A percentile compares a stretch with the other conserved stretches of the same genome.
phyloP scores from a whole-genome alignment of 2,113 vertebrate genomes.

The Raphicerus campestris region DNA sequence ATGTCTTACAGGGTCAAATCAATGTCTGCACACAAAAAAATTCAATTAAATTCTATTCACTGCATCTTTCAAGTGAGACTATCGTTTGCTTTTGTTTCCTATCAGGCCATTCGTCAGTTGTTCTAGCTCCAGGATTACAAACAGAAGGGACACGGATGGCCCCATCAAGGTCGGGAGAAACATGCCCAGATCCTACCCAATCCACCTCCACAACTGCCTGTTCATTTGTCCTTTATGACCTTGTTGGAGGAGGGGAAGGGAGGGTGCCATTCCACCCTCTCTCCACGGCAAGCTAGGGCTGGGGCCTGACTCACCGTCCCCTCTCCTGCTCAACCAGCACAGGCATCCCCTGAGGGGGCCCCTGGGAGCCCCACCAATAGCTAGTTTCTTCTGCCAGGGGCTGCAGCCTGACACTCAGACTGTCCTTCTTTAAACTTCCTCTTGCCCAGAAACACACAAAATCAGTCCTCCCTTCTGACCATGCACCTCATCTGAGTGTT shows the following conservation, averaged over 20 bases:
- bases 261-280: background rate
- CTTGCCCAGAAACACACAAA: background rate
- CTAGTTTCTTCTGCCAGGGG: slow-evolving; percentile 52
- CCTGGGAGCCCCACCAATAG: background rate
- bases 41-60: slow-evolving; percentile 85
- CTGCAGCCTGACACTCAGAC: background rate
- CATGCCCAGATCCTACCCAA: slow-evolving; percentile 63
- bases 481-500: too few relatives aligned
- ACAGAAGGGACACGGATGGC: slow-evolving; percentile 64
- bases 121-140: slow-evolving; percentile 74
- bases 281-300: background rate
- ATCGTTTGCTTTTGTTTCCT: slow-evolving; percentile 88
- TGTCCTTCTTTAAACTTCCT: background rate
- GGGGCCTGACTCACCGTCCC: background rate
- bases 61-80: slow-evolving; percentile 82
- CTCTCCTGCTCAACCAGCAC: accelerated
- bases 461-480: background rate
- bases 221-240: background rate
- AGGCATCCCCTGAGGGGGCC: accelerated
- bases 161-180: slow-evolving; percentile 87
- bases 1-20: slow-evolving; percentile 84
- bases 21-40: slow-evolving; percentile 83
- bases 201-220: background rate
- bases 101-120: slow-evolving; percentile 85
- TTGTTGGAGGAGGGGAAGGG: background rate